Percentiles rank a stretch among this genome's conserved stretches.
Conservation (phyloP, 1,140 invertebrate species). For the Phocides pigmalion region DNA sequence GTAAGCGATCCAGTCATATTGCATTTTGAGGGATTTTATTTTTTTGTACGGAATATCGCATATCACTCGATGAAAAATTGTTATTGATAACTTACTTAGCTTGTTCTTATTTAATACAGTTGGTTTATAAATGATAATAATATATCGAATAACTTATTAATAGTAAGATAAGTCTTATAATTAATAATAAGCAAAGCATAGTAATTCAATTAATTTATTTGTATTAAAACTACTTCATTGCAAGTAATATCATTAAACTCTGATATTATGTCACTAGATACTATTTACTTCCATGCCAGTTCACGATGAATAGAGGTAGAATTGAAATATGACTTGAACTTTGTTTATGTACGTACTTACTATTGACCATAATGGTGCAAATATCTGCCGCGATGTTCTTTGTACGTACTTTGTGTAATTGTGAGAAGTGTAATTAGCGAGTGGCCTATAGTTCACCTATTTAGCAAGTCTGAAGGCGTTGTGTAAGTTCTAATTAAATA, state of each 20-base stretch:
- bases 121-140: too few relatives aligned
- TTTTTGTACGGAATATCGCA: too few relatives aligned
- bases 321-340: too few relatives aligned
- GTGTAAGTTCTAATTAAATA: conserved; percentile 3
- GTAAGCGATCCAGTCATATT: too few relatives aligned
- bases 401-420: conserved; percentile 4
- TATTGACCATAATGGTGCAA: not conserved
- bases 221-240: too few relatives aligned
- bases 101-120: too few relatives aligned
- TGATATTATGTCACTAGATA: not conserved
- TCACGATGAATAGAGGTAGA: not conserved
- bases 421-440: conserved; percentile 10
- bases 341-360: not conserved
- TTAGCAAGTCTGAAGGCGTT: conserved; percentile 5
- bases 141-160: too few relatives aligned
- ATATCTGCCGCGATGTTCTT: not conserved
- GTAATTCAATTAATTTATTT: too few relatives aligned
- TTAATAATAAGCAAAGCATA: too few relatives aligned
- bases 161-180: not conserved
- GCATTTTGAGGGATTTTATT: too few relatives aligned
- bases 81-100: too few relatives aligned
- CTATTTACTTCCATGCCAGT: not conserved
- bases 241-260: not conserved
- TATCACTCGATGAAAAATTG: too few relatives aligned
- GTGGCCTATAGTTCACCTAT: conserved; percentile 9